Evolutionary conservation across 2,797 vertebrate species (phyloP).

Genomic region (Microctenopoma stevenorrisi): DNA sequence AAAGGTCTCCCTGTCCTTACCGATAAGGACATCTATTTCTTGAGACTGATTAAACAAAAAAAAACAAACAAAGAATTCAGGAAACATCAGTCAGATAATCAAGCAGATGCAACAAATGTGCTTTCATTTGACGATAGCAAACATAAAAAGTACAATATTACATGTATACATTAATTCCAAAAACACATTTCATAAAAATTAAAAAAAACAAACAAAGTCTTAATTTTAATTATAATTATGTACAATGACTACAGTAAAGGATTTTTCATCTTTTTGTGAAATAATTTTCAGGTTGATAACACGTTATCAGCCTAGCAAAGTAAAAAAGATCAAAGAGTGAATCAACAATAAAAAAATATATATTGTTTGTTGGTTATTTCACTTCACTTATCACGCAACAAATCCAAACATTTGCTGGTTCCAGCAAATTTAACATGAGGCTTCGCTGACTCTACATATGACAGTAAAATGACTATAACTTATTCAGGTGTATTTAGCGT

Average conservation of each 20-base stretch:
- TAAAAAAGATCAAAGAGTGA: no score
- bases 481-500: no score
- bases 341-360: no score
- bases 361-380: no score
- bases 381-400: no score
- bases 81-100: not conserved
- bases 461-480: not conserved
- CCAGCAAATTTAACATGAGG: no score
- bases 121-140: not conserved
- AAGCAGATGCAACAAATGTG: not conserved
- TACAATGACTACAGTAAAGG: not conserved
- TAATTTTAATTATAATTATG: not conserved
- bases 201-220: not conserved
- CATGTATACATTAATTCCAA: not conserved
- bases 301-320: no score
- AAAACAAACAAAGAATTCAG: conserved; percentile 9
- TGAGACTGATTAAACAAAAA: conserved; percentile 79
- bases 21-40: conserved; percentile 95
- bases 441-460: not conserved
- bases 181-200: not conserved
- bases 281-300: not conserved
- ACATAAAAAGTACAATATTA: not conserved
- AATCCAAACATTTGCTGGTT: no score
- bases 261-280: not conserved
- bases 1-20: conserved; percentile 94